Base-by-base conservation (phyloP, 2,888 invertebrate genomes). In the Acrobasis suavella region DNA sequence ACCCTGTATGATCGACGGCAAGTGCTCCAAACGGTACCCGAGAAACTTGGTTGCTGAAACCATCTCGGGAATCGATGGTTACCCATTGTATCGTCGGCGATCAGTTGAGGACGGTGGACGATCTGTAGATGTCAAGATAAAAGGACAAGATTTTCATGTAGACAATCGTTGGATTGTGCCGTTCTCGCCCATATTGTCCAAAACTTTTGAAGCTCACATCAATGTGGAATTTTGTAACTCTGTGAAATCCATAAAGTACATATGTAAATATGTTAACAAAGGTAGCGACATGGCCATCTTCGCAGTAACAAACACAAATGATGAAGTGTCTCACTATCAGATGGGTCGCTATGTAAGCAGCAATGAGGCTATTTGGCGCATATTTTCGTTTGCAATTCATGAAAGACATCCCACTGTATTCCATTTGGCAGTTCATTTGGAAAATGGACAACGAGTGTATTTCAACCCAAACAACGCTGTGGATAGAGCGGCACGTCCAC, bases 1-100 rank as follows among this genome's bases (percentile, higher is more conserved):
- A 50, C 82, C 82, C 12, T 89, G 89, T 73, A 88, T 86, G 82
- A 65, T 64, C 49, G 76, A 83, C 66, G 80, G 78, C 56, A 77
- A 77, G 63, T 83, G 82, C 62, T 63, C 66, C 42, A 71, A 72
- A 69, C 63, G 65, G 50, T 70, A 71, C 67, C 73, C 73, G 60
- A 67, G 68, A 65, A 56, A 65, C 62, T 66, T 69, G 55, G 5
- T 42, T 42, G 65, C 66, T 59, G 69, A 71, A 64, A 74, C 73
- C 58, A 64, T 69, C 50, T 73, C 70, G 62, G 71, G 72, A 37
- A 69, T 72, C 65, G 68, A 72, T 66, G 71, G 69, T 58, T 68
- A 68, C 64, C 67, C 67, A 64, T 49, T 67, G 50, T 68, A 71
- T 67, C 65, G 71, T 59, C 68, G 69, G n/a, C 67, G 72, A 62